Evolutionary conservation across 2,888 invertebrate species (phyloP).

Genomic region (Lissocephala sabroskyi): DNA sequence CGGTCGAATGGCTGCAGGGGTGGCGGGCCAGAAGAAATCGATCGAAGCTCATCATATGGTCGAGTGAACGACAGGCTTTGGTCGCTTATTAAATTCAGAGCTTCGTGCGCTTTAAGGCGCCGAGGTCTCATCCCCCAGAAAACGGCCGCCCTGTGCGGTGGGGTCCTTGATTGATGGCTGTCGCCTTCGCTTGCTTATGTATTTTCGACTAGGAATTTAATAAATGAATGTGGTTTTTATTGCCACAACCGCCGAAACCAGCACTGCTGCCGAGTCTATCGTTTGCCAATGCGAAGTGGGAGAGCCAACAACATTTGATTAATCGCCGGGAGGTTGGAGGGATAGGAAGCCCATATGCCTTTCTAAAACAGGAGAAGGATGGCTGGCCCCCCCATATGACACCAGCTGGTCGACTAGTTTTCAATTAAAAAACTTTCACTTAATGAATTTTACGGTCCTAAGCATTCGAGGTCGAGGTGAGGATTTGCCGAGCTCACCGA

Average conservation of each 20-base stretch:
- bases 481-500: too few relatives aligned
- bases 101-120: conserved; percentile 19
- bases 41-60: conserved; percentile 46
- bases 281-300: background rate
- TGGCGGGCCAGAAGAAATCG: conserved; percentile 34
- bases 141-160: background rate
- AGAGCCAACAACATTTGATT: conserved; percentile 43
- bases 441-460: conserved; percentile 24
- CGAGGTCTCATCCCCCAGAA: conserved; percentile 8
- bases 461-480: too few relatives aligned
- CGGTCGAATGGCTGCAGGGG: background rate
- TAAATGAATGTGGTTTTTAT: conserved; percentile 51
- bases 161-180: conserved; percentile 49
- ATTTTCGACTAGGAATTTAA: conserved; percentile 28
- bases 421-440: conserved; percentile 35
- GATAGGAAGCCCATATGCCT: too few relatives aligned
- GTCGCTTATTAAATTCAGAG: conserved; percentile 54
- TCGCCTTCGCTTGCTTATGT: conserved; percentile 37
- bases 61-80: conserved; percentile 23
- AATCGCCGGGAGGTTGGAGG: conserved; percentile 33
- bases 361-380: background rate
- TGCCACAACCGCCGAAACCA: conserved; percentile 7
- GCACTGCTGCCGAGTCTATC: background rate
- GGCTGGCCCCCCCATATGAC: background rate
- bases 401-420: conserved; percentile 28